Percentiles rank a stretch among this genome's conserved stretches.
These are phyloP conservation scores for Metaphire vulgaris DNA, from an alignment of 1,140 invertebrate species.

Conservation along the genomic window DNA sequence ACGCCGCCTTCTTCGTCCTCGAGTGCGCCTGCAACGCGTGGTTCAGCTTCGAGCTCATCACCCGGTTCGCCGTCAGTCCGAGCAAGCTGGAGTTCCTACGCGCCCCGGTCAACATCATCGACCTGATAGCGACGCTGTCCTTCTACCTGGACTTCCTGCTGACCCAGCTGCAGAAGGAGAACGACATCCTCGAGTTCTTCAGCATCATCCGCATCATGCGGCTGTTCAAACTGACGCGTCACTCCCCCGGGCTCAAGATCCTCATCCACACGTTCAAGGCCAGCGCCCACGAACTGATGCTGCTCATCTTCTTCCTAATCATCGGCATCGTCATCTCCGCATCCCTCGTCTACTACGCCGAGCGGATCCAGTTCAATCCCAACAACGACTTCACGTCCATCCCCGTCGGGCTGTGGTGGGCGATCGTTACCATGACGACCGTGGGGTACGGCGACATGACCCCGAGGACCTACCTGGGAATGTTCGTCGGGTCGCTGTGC, in stretches of 20 bases:
- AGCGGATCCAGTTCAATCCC: constrained; percentile 89
- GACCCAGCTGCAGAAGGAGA: constrained; percentile 68
- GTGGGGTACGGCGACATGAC: constrained; percentile 78
- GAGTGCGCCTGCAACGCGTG: constrained; percentile 91
- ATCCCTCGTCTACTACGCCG: constrained; percentile 97
- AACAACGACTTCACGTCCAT: constrained; percentile 98
- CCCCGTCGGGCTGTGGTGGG: constrained; percentile 56
- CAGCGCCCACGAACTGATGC: constrained; percentile 90
- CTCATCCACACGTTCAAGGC: constrained; percentile 95
- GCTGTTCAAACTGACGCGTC: constrained; percentile 87
- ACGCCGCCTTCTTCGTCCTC: constrained; percentile 43
- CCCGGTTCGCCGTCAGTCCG: constrained; percentile 79
- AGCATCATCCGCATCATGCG: constrained; percentile 96
- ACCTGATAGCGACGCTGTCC: constrained; percentile 85
- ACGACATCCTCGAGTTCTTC: constrained; percentile 96
- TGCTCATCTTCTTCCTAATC: constrained; percentile 61
- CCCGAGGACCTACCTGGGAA: constrained; percentile 74
- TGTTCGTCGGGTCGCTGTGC: constrained; percentile 68
- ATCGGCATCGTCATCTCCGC: constrained; percentile 98
- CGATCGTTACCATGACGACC: constrained; percentile 56
- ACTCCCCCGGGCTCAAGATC: constrained; percentile 78
- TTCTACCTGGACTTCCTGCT: constrained; percentile 89
- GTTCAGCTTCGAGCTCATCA: constrained; percentile 87
- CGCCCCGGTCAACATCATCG: constrained; percentile 68
- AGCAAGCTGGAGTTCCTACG: constrained; percentile 49